These are phyloP conservation scores for Agrypnia vestita DNA, from an alignment of 1,140 invertebrate genomes.

Conservation along the genomic window DNA sequence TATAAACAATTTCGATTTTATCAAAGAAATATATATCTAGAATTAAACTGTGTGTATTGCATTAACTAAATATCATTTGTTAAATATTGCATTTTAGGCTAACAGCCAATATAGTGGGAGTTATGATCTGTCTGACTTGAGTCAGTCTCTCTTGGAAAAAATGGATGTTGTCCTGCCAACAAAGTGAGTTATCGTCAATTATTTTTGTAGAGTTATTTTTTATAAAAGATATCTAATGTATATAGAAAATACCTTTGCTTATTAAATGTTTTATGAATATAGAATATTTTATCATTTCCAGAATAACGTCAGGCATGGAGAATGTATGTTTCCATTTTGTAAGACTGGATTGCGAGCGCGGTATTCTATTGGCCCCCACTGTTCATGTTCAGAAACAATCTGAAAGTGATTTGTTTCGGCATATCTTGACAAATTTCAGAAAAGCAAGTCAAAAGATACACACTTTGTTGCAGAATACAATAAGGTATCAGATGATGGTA, in stretches of 20 bases:
- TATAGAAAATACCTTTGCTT: neutral
- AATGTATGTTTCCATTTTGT: conserved; percentile 82
- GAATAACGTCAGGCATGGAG: conserved; percentile 77
- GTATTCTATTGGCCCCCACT: conserved; percentile 78
- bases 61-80: no score
- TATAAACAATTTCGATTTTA: no score
- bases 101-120: conserved; percentile 77
- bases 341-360: conserved; percentile 78
- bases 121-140: conserved; percentile 80
- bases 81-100: conserved; percentile 68
- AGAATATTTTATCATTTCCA: conserved; percentile 61
- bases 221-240: neutral
- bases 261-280: neutral
- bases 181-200: conserved; percentile 65
- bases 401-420: conserved; percentile 69
- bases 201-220: neutral
- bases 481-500: conserved; percentile 69
- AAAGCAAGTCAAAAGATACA: conserved; percentile 80
- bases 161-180: conserved; percentile 78
- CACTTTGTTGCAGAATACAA: conserved; percentile 79
- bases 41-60: no score
- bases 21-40: no score
- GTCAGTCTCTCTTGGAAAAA: conserved; percentile 81
- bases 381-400: conserved; percentile 69
- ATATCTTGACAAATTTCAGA: conserved; percentile 80